Evolutionary conservation across 2,797 vertebrate genomes (phyloP).

Genomic region (Nannoperca obscura): DNA sequence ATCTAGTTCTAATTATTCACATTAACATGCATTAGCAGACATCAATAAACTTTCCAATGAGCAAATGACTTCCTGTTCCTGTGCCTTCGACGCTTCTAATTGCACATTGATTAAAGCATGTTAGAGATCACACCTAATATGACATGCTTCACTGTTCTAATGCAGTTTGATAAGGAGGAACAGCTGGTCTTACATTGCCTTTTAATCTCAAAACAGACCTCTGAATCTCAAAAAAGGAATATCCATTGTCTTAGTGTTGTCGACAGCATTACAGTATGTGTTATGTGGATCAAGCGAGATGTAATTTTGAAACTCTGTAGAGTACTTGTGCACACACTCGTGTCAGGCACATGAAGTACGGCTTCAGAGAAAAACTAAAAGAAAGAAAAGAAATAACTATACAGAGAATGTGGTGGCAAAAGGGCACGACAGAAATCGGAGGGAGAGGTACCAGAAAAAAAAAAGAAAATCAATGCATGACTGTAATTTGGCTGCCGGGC

Average conservation of each 20-base stretch:
- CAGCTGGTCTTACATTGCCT: conserved; percentile 58
- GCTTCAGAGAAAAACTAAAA: conserved; percentile 7
- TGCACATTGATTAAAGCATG: conserved; percentile 58
- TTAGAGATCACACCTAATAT: conserved; percentile 59
- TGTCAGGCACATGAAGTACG: conserved; percentile 13
- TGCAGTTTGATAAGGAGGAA: conserved; percentile 29
- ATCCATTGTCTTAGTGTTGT: conserved; percentile 8
- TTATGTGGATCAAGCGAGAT: conserved; percentile 6
- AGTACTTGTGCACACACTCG: background rate
- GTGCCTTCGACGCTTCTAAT: conserved; percentile 61
- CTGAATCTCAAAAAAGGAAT: conserved; percentile 12
- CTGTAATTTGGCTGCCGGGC: conserved; percentile 57
- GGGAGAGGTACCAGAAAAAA: conserved; percentile 13
- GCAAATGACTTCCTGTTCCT: conserved; percentile 36
- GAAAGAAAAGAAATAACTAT: conserved; percentile 19
- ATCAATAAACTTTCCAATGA: conserved; percentile 52
- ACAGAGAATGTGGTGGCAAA: conserved; percentile 25
- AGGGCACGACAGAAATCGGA: conserved; percentile 30
- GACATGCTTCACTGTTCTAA: conserved; percentile 46
- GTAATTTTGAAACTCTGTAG: conserved; percentile 19
- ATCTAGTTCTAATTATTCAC: conserved; percentile 45
- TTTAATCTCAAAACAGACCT: conserved; percentile 55
- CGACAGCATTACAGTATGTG: background rate
- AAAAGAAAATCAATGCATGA: conserved; percentile 48
- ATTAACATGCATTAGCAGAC: conserved; percentile 52